Evolutionary conservation across 2,797 vertebrate genomes (phyloP), one percentile per base, ranked within the genome.

Genomic region (Typhlichthys eigenmanni): DNA sequence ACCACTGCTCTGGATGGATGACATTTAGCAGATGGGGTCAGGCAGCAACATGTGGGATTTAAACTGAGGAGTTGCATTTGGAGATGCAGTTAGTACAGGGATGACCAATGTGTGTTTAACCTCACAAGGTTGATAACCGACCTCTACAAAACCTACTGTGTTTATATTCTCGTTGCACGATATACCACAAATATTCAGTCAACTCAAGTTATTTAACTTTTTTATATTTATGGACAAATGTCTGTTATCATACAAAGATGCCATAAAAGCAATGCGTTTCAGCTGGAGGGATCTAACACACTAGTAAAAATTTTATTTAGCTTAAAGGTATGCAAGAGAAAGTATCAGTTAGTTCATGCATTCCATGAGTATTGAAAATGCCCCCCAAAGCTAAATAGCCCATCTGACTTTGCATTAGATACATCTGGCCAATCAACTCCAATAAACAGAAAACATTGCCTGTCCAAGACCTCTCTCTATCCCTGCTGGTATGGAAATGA

Each of bases 241-340:
- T 69, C 50, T 38, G 53, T 79, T 73, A 69, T 61, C 59, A 66
- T 73, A 66, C 5, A 7, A 9, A 38, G 9, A 43, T 43, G 9
- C 7, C 38, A 43, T 43, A 8, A 43, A 43, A 9, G 38, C 38
- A 43, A 43, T 9, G 8, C 0, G 8, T 43, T 9, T 43, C 10
- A 43, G 38, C 38, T 43, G 9, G 38, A 43, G 9, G 38, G 38
- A 43, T 43, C 38, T 43, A 7, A 7, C 38, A 10, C 38, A 9
- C 38, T 38, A 38, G 34, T 38, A 38, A 38, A 6, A 1, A 3
- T 6, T 38, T 9, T 6, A 38, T 47, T n/a, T 1, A 64, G 69
- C 76, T 59, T 46, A n/a, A 66, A 55, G 19, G 24, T 52, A 49
- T 62, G 62, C 63, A 64, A 60, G 58, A 58, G 68, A 80, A 78